Base-by-base conservation (phyloP, 1,140 invertebrate genomes). In the Brachionus koreanus region DNA sequence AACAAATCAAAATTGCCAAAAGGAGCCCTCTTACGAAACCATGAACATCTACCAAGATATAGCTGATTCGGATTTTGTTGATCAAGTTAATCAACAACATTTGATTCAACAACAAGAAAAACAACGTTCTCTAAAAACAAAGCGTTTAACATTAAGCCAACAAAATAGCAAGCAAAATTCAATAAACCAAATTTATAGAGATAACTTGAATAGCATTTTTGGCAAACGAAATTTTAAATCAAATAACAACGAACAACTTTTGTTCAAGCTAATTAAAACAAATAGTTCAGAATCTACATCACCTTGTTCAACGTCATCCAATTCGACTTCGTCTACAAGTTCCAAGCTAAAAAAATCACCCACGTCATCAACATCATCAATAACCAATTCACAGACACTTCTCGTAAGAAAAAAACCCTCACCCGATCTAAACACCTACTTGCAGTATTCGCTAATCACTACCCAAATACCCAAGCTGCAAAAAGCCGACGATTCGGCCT, bases 101-200 rank as follows among this genome's bases (percentile, higher is more conserved):
- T 57, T 57, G 49, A 57, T 57, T 57, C 63, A 65, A 33, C 63
- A 65, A 65, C 63, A 65, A 65, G 25, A 65, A 65, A 33, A 33
- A 33, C 63, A 65, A 69, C 65, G 16, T 37, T 39, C 33, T 39
- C 65, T 69, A 16, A 69, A 69, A 69, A 69, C 65, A 69, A 69
- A 69, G 39, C 65, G 65, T 69, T 69, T 69, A 69, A 16, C 65
- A 69, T 69, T 69, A 69, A 69, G 37, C 35, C 65, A 69, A 9
- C 65, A 42, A 69, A 69, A 69, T 39, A 69, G 37, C 65, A 69
- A 69, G 65, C 65, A 37, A 69, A 69, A 69, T 39, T 39, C 29
- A 69, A 69, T 69, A 69, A 69, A 69, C 65, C 65, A 69, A 69
- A 69, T 69, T 69, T 74, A 74, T 25, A 46, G n/a, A 74, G 42